Evolutionary conservation across 23 tunicate genomes (phyloP).

Genomic region (Halocynthia roretzi): DNA sequence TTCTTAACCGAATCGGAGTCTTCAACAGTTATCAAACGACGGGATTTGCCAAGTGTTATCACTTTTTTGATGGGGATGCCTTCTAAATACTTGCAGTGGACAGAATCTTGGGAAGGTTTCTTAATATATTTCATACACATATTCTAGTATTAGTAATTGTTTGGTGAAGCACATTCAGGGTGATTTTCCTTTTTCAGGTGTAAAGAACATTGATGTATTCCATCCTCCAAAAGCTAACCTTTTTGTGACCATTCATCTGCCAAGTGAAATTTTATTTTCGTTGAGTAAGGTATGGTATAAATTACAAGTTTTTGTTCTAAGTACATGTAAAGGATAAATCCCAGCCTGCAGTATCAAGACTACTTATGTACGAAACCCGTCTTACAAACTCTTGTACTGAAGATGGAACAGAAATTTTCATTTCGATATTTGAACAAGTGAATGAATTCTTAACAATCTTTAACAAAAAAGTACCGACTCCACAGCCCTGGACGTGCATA

Average conservation of each 20-base stretch:
- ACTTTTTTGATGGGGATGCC: conserved; percentile 41
- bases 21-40: conserved; percentile 1
- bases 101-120: conserved; percentile 37
- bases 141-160: background rate
- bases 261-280: conserved; percentile 13
- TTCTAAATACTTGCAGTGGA: conserved; percentile 4
- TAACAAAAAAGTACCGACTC: too few relatives aligned
- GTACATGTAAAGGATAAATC: background rate
- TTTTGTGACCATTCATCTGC: conserved; percentile 37
- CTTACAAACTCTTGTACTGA: too few relatives aligned
- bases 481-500: too few relatives aligned
- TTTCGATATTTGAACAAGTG: too few relatives aligned
- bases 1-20: background rate
- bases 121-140: background rate
- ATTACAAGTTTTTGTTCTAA: background rate
- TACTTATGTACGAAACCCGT: too few relatives aligned
- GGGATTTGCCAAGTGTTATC: conserved; percentile 21
- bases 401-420: too few relatives aligned
- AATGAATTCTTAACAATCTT: too few relatives aligned
- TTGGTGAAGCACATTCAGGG: background rate
- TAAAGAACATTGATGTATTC: conserved; percentile 35
- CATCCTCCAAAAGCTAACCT: conserved; percentile 58
- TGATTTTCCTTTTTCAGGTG: conserved; percentile 32
- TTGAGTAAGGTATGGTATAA: conserved; percentile 20
- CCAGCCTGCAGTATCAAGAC: too few relatives aligned